Evolutionary conservation across 64 coral and sea anemone species (phyloP).

Genomic region (Actinia tenebrosa): DNA sequence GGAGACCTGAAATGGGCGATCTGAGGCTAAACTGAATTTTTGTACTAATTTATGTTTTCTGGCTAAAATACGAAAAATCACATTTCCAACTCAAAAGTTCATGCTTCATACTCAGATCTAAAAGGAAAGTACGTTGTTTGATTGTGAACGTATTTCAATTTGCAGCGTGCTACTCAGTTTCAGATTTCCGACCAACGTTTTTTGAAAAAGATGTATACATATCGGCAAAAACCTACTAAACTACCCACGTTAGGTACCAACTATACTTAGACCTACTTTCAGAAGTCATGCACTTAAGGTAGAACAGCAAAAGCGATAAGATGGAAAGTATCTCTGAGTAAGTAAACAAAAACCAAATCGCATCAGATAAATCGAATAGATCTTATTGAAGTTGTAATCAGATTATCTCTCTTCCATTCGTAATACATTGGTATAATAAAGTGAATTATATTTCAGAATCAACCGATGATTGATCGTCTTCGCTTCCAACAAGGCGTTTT

Average conservation of each 20-base stretch:
- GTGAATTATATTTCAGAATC: constrained; percentile 26
- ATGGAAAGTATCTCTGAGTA: neutral
- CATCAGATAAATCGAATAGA: neutral
- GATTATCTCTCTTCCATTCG: neutral
- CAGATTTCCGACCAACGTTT: too few relatives aligned
- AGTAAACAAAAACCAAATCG: neutral
- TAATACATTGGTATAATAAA: neutral
- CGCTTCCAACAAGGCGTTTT: constrained; percentile 54
- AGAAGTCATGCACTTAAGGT: neutral
- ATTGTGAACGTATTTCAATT: too few relatives aligned
- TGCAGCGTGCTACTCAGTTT: too few relatives aligned
- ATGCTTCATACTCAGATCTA: too few relatives aligned
- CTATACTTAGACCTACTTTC: neutral
- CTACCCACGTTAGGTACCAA: neutral
- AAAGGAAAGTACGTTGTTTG: too few relatives aligned
- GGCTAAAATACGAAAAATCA: too few relatives aligned
- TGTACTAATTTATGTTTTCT: too few relatives aligned
- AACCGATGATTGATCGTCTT: constrained; percentile 49
- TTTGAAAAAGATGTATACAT: neutral
- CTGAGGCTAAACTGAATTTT: too few relatives aligned
- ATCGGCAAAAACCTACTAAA: neutral
- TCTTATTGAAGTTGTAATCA: neutral
- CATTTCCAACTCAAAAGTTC: too few relatives aligned
- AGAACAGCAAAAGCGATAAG: neutral
- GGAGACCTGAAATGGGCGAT: too few relatives aligned